Percentiles rank a stretch among this genome's conserved stretches.
Conservation (phyloP, 2,113 vertebrate species). For the Cyanoderma ruficeps region DNA sequence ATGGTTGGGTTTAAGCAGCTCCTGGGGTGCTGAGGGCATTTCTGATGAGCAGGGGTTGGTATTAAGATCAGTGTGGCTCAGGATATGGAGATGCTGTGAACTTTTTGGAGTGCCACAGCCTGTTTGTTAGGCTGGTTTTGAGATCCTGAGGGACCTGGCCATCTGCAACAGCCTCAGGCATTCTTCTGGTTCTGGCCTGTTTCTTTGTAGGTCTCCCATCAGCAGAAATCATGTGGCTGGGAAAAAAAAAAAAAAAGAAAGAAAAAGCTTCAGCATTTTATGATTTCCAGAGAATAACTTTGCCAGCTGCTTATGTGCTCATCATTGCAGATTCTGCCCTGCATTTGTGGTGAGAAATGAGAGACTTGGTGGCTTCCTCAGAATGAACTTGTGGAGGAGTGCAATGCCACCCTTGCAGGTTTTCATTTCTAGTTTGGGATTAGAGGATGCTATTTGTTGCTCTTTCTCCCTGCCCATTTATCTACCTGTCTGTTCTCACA, state of each 20-base stretch:
- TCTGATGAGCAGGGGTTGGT: neutral
- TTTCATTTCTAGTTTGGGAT: neutral
- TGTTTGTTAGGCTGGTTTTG: neutral
- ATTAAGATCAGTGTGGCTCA: neutral
- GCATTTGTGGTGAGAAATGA: neutral
- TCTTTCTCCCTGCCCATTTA: neutral
- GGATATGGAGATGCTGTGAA: neutral
- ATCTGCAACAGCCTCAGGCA: neutral
- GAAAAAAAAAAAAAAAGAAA: neutral
- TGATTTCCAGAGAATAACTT: neutral
- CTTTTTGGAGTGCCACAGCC: neutral
- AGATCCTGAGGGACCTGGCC: neutral
- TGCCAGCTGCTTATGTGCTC: neutral
- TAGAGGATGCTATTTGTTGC: neutral
- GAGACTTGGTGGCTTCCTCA: neutral
- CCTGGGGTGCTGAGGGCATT: neutral
- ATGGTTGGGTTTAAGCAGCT: slow-evolving; percentile 7
- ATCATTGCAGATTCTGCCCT: neutral
- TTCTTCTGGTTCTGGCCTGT: neutral
- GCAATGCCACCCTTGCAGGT: neutral
- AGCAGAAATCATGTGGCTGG: slow-evolving; percentile 11
- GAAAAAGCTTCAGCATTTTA: neutral
- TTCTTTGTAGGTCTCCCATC: neutral
- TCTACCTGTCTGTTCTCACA: neutral
- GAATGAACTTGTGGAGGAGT: neutral